Percentiles rank a stretch among this genome's conserved stretches.
These are phyloP conservation scores for Tretioscincus oriximinensis DNA, from an alignment of 2,113 vertebrate genomes.

Conservation along the genomic window DNA sequence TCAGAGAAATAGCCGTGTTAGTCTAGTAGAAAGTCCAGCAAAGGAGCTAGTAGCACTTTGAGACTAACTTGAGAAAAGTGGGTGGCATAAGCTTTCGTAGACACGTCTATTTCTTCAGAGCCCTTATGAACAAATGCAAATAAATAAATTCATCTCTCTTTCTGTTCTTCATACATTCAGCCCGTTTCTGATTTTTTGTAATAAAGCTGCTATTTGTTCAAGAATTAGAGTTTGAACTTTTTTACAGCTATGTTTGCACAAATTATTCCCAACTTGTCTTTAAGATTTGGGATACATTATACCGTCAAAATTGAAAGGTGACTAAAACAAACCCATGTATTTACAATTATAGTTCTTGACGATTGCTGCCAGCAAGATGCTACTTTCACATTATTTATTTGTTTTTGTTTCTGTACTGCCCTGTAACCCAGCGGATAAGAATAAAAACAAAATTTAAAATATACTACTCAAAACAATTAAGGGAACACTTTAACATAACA, in stretches of 20 bases:
- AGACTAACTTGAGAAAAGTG: no score
- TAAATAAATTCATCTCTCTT: not conserved
- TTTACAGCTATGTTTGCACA: not conserved
- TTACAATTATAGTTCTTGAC: not conserved
- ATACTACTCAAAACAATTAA: no score
- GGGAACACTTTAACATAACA: no score
- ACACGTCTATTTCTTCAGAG: no score
- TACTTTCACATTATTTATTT: not conserved
- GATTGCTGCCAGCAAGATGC: not conserved
- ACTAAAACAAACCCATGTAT: not conserved
- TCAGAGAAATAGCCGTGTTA: no score
- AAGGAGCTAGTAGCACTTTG: no score
- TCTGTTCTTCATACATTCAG: not conserved
- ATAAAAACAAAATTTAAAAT: no score
- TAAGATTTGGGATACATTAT: constrained; percentile 3
- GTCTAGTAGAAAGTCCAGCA: no score
- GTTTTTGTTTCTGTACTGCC: no score
- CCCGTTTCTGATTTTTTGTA: not conserved
- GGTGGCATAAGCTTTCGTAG: no score
- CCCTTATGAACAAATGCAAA: no score
- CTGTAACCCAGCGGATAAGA: no score
- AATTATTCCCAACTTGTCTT: not conserved
- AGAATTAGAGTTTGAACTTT: not conserved
- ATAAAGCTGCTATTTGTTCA: constrained; percentile 9
- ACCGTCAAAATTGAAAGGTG: constrained; percentile 1